These are phyloP conservation scores for Coelogynopora nodosa DNA, from an alignment of 2,888 invertebrate genomes.

Conservation along the genomic window DNA sequence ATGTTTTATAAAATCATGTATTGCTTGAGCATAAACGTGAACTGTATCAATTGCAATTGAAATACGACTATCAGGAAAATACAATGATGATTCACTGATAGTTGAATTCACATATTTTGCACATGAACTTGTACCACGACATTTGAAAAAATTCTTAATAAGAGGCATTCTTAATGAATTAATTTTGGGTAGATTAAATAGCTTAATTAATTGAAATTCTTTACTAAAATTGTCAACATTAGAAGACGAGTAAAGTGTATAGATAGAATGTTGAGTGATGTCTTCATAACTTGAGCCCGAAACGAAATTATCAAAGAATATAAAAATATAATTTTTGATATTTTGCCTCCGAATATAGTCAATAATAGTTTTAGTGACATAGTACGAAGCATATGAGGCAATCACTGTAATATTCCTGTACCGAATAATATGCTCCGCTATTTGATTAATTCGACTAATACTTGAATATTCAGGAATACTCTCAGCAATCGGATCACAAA, in stretches of 20 bases:
- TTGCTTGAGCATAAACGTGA: background rate
- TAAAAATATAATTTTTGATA: too few species aligned
- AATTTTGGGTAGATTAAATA: background rate
- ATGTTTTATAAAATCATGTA: slow-evolving; percentile 45
- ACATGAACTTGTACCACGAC: background rate
- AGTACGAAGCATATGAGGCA: too few species aligned
- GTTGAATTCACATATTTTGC: background rate
- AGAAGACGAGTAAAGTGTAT: background rate
- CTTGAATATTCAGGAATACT: background rate
- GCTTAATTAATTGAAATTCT: background rate
- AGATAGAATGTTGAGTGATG: background rate
- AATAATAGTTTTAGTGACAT: too few species aligned
- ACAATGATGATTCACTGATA: background rate
- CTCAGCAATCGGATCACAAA: background rate
- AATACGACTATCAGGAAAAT: background rate
- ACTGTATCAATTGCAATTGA: background rate
- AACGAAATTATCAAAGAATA: background rate
- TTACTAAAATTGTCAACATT: background rate
- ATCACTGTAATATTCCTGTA: background rate
- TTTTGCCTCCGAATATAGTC: too few species aligned
- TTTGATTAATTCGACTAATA: background rate
- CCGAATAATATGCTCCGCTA: background rate
- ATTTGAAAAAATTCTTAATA: background rate
- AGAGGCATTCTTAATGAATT: background rate
- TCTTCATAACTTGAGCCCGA: background rate